Evolutionary conservation across 2,888 invertebrate genomes (phyloP), one percentile per base, ranked within the genome.

Genomic region (Kuschelorhynchus macadamiae): DNA sequence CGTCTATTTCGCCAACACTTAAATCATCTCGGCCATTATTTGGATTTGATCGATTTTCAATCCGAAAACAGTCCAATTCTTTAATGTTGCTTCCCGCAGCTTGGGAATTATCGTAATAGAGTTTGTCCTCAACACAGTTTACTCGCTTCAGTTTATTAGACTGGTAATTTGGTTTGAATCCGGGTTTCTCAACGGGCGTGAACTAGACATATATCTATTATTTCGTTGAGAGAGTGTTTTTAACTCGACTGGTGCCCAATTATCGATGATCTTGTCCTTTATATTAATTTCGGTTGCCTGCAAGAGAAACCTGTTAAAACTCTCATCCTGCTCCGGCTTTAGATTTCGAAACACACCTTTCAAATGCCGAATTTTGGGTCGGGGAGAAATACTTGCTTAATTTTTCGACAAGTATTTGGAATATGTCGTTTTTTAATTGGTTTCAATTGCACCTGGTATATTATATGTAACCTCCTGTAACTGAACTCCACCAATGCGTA

Each of bases 371-470:
- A 60, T 77, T 78, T 64, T 74, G 75, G 47, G 71, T 67, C 0
- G 76, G 78, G 21, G 75, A 77, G 57, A 78, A 78, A 67, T 78
- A 73, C 9, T 72, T 68, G 18, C 63, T 66, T n/a, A 78, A 64
- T 61, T 72, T 70, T 11, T 75, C 71, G n/a, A 75, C 59, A 4
- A 11, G 75, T 47, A 18, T 49, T 71, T 62, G 70, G 60, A 60
- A 73, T 76, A 46, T 74, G 36, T 77, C 72, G 36, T 71, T 71
- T 7, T 57, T 70, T 16, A 25, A 17, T 46, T 68, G 44, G 53
- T 20, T 33, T 39, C 70, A 7, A 76, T 49, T 2, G 76, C 75
- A n/a, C 73, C 77, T 18, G 77, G 77, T 52, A 76, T 21, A 36
- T 65, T 73, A 30, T 68, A 76, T 30, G 71, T 74, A 14, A 76